phyloP scores from a whole-genome alignment of 2,113 vertebrate species.

The Apteryx owenii region DNA sequence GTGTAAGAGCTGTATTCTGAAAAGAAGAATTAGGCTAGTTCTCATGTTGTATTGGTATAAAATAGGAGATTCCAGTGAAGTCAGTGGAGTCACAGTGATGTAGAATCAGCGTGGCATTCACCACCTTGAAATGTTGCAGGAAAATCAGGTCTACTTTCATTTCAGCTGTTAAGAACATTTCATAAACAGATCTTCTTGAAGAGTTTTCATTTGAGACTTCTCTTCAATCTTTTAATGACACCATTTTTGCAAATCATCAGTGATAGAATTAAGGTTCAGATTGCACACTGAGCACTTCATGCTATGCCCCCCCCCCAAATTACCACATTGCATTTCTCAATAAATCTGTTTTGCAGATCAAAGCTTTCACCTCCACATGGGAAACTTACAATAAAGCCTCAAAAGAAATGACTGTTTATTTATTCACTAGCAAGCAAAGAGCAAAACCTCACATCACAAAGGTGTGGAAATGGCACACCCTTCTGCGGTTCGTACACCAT shows the following conservation, averaged over 20 bases:
- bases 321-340: not conserved
- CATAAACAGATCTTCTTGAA: not conserved
- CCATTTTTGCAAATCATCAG: not conserved
- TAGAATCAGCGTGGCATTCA: not conserved
- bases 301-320: not conserved
- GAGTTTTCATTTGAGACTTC: not conserved
- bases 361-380: not conserved
- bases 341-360: conserved; percentile 6
- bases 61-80: not conserved
- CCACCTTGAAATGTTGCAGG: not conserved
- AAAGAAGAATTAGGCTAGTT: not conserved
- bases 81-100: no score
- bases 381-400: not conserved
- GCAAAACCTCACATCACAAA: not conserved
- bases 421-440: conserved; percentile 6
- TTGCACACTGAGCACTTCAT: not conserved
- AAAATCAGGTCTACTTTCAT: not conserved
- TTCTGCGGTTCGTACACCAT: not conserved
- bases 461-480: not conserved
- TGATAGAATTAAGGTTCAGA: not conserved
- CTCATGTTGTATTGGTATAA: not conserved
- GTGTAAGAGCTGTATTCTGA: not conserved
- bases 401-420: conserved; percentile 12
- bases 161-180: not conserved
- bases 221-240: not conserved